Base-by-base conservation (phyloP, 2,113 vertebrate species). In the Strigops habroptila region DNA sequence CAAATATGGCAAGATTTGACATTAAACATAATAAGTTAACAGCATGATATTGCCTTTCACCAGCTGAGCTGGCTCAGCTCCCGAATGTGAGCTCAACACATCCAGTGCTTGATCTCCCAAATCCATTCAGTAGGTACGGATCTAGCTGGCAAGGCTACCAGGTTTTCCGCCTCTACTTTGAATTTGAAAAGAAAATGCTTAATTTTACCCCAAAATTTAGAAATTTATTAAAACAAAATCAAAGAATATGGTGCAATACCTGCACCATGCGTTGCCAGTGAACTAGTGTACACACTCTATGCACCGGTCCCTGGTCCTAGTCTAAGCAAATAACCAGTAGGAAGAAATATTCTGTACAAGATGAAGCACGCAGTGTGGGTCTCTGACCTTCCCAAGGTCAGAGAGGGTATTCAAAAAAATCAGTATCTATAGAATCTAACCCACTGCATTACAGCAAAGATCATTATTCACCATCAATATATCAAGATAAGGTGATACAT, bases 221-320 rank as follows among this genome's bases (percentile, higher is more conserved):
- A 39, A 27, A 14, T 46, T 12, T 13, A 14, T 33, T 12, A 33
- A 67, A 35, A 35, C 24, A 43, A 30, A 31, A 0, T 4, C 19
- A 57, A 79, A 4, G 5, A 35, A 19, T 0, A 1, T 0, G 12
- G 49, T 15, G 37, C 49, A 41, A 9, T 1, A 15, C 6, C 68
- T 25, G 46, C 55, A 46, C 48, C 12, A 1, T 1, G 16, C 1
- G 27, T 43, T 35, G 8, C 2, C n/a, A 60, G n/a, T 1, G 3
- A n/a, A 13, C 23, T 3, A 19, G 12, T 18, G 21, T 12, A 43
- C 28, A 2, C 2, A 53, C n/a, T 6, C 5, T 6, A 0, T 0
- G 1, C 28, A 7, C 6, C 70, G 49, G 21, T 13, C 37, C 52
- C 46, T 63, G n/a, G 3, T 19, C 25, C 24, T 51, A 16, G 4